These are phyloP conservation scores for Lasioglossum malachurum DNA, from an alignment of 2,888 invertebrate genomes.

Conservation along the genomic window DNA sequence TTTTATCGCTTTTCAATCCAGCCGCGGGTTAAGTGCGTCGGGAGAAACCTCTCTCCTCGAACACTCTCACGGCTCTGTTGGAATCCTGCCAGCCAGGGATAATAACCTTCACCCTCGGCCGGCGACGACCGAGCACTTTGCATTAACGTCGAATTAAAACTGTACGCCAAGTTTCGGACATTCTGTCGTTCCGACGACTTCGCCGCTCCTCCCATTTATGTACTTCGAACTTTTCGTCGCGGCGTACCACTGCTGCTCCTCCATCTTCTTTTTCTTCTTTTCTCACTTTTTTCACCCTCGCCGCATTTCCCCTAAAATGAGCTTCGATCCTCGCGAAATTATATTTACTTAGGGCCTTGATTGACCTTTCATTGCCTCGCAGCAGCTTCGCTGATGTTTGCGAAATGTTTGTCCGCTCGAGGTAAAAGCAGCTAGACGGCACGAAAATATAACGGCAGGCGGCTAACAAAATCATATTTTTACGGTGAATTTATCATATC, in stretches of 20 bases:
- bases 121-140: conserved; percentile 67
- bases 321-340: not conserved
- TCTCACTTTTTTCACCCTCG: not conserved
- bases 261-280: not conserved
- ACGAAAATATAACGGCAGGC: not conserved
- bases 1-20: conserved; percentile 73
- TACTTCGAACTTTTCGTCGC: not conserved
- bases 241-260: not conserved
- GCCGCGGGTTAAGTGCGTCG: conserved; percentile 72
- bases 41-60: conserved; percentile 65
- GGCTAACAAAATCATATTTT: too few relatives aligned
- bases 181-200: not conserved
- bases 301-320: not conserved
- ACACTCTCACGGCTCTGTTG: conserved; percentile 71
- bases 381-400: not conserved
- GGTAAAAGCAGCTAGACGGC: not conserved
- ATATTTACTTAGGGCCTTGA: not conserved
- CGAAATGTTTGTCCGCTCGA: not conserved
- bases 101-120: conserved; percentile 79
- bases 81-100: conserved; percentile 78
- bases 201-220: not conserved
- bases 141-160: conserved; percentile 74
- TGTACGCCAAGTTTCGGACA: conserved; percentile 33
- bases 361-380: not conserved
- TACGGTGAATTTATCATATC: too few relatives aligned